Evolutionary conservation across 2,113 vertebrate genomes (phyloP).

Genomic region (Alligator sinensis): DNA sequence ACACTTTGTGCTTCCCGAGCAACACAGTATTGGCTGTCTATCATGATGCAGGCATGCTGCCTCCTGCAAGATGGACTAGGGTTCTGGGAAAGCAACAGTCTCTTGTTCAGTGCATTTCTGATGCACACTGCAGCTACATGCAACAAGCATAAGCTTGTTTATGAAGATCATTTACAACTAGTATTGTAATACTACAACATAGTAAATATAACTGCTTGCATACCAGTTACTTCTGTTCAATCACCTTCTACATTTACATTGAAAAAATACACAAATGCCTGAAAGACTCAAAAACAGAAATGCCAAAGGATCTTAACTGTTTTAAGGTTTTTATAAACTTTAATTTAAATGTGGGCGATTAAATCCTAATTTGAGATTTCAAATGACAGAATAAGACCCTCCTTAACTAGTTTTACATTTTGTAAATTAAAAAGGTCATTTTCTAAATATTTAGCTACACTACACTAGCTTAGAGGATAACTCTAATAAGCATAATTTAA

Average conservation of each 20-base stretch:
- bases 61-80: constrained; percentile 34
- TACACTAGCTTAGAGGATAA: neutral
- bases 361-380: neutral
- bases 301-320: constrained; percentile 78
- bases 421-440: neutral
- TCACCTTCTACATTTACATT: constrained; percentile 17
- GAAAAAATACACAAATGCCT: constrained; percentile 37
- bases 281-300: constrained; percentile 63
- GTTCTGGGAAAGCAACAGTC: constrained; percentile 24
- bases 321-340: constrained; percentile 19
- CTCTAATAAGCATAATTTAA: neutral
- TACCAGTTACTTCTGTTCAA: constrained; percentile 40
- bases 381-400: neutral
- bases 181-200: neutral
- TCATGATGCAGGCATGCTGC: constrained; percentile 34
- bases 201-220: constrained; percentile 37
- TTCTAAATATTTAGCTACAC: neutral
- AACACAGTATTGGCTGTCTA: neutral
- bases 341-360: neutral
- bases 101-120: constrained; percentile 1
- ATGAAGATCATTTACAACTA: constrained; percentile 36
- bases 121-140: neutral
- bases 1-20: constrained; percentile 36
- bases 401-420: neutral
- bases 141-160: neutral